Conservation (phyloP, 2,888 invertebrate genomes). For the Biston betularia region DNA sequence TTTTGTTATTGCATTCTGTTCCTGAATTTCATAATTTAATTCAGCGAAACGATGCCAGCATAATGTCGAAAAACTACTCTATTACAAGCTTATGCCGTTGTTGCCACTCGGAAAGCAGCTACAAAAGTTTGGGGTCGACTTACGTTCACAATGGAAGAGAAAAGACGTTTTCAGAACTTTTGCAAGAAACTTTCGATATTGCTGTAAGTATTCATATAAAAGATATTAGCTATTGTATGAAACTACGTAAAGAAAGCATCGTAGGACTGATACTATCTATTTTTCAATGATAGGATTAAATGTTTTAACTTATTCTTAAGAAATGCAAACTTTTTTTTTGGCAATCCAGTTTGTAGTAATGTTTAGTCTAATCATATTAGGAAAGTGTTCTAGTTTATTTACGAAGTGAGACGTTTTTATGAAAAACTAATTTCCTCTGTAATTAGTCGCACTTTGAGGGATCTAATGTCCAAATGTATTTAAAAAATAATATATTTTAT, state of each 20-base stretch:
- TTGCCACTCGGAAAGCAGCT: conserved; percentile 67
- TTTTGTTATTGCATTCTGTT: background rate
- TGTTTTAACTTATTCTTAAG: background rate
- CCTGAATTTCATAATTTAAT: background rate
- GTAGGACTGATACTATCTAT: background rate
- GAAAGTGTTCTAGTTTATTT: no score
- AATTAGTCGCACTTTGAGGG: no score
- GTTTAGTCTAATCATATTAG: no score
- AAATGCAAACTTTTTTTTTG: no score
- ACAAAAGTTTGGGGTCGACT: conserved; percentile 57
- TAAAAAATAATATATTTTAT: no score
- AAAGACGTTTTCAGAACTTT: conserved; percentile 61
- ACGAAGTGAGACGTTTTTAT: no score
- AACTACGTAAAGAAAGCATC: background rate
- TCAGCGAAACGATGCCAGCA: conserved; percentile 27
- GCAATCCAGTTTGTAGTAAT: no score
- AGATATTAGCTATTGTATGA: background rate
- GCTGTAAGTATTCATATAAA: conserved; percentile 57
- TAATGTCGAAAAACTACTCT: conserved; percentile 60
- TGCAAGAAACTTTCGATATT: conserved; percentile 64
- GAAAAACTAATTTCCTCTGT: no score
- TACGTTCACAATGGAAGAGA: conserved; percentile 51
- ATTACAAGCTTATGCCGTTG: conserved; percentile 69
- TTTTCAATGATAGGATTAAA: background rate
- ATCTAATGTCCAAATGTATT: no score